Conservation (phyloP, 92 coral and sea anemone species). For the Epizoanthus scotinus region DNA sequence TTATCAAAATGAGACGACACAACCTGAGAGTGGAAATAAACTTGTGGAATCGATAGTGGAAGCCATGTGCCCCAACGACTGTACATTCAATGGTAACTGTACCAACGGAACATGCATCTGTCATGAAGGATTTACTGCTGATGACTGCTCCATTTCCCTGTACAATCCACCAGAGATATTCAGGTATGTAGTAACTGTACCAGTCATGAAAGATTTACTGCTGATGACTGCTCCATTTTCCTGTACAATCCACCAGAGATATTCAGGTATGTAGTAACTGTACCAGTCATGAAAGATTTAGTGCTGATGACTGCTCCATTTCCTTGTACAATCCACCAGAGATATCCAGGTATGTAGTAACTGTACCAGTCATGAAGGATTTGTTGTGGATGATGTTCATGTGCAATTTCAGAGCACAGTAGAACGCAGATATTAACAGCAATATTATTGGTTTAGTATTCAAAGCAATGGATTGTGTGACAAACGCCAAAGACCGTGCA, state of each 20-base stretch:
- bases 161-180: constrained; percentile 57
- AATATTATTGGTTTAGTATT: constrained; percentile 20
- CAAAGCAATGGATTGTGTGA: constrained; percentile 65
- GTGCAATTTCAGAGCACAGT: constrained; percentile 11
- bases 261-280: constrained; percentile 57
- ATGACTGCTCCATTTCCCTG: constrained; percentile 70
- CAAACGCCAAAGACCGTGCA: constrained; percentile 61
- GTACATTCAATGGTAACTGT: constrained; percentile 74
- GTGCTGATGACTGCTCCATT: constrained; percentile 73
- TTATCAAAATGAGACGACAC: constrained; percentile 26
- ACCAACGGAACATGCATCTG: constrained; percentile 71
- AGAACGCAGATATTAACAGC: no score
- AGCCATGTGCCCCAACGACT: constrained; percentile 74
- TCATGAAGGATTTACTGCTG: constrained; percentile 62
- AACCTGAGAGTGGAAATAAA: background rate
- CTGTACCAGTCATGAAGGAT: background rate
- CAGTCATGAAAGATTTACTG: no score
- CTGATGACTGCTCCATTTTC: no score
- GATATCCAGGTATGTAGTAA: constrained; percentile 46
- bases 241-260: no score
- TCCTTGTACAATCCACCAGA: constrained; percentile 54
- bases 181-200: constrained; percentile 36
- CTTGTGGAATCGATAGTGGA: constrained; percentile 49
- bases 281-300: constrained; percentile 62
- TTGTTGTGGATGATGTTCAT: constrained; percentile 24